phyloP scores from a whole-genome alignment of 2,113 vertebrate genomes.

The Scolopax mira region DNA sequence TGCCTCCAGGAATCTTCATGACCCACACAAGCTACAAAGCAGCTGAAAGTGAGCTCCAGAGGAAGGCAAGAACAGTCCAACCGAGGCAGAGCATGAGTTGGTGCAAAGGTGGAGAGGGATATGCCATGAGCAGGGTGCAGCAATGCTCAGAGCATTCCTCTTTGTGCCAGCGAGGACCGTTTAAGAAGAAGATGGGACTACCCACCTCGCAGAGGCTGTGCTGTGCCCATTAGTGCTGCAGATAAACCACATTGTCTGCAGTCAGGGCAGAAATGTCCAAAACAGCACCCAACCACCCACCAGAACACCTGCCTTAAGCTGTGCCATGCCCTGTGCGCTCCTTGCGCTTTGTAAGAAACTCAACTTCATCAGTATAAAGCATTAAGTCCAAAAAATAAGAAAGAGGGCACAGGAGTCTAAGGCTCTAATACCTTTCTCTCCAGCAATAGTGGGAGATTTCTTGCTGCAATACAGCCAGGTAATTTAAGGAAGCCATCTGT shows the following conservation, averaged over 20 bases:
- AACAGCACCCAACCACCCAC: not conserved
- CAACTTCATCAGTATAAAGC: not conserved
- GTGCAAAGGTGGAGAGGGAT: not conserved
- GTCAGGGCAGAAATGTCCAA: not conserved
- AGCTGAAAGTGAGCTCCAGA: not conserved
- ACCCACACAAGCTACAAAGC: not conserved
- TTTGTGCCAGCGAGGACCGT: accelerated
- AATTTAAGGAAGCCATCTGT: not conserved
- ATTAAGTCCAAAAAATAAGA: not conserved
- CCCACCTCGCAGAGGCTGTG: not conserved
- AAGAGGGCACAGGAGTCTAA: not conserved
- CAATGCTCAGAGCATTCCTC: not conserved
- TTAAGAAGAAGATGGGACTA: not conserved
- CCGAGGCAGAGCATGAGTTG: not conserved
- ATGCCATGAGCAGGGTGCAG: not conserved
- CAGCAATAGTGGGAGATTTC: not conserved
- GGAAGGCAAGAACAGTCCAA: not conserved
- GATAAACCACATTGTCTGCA: not conserved
- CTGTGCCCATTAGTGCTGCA: not conserved
- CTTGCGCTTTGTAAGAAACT: not conserved
- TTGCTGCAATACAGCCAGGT: not conserved
- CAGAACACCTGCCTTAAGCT: not conserved
- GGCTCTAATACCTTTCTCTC: not conserved
- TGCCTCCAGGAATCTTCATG: not conserved
- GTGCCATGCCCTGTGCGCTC: not conserved